Evolutionary conservation across 30 jellyfish, hydroid and myxozoan species (phyloP).

Genomic region (Turritopsis dohrnii): DNA sequence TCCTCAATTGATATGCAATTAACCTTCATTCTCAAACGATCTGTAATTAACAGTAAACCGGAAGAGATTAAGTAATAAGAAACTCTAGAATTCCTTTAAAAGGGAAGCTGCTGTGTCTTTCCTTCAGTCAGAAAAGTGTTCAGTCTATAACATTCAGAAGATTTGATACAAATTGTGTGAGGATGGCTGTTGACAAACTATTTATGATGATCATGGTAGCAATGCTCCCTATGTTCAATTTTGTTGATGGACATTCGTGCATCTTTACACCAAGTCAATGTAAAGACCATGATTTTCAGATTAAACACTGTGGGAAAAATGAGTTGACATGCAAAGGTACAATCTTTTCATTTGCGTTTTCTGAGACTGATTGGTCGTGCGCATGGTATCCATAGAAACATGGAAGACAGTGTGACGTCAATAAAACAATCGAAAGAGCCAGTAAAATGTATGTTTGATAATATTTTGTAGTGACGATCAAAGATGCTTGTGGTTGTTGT

Average conservation of each 20-base stretch:
- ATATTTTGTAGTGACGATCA: neutral
- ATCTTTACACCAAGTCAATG: neutral
- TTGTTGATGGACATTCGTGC: neutral
- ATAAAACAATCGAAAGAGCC: too few species aligned
- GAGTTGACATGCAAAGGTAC: neutral
- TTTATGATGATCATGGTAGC: neutral
- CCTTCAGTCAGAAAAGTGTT: neutral
- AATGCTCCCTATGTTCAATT: neutral
- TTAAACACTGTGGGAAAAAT: neutral
- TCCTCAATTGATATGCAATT: neutral
- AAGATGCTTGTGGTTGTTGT: neutral
- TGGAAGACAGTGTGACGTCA: too few species aligned
- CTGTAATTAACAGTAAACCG: neutral
- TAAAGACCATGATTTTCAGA: neutral
- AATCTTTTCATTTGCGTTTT: neutral
- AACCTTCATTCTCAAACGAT: neutral
- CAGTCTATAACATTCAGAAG: neutral
- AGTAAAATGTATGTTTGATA: neutral
- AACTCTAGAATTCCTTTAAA: neutral
- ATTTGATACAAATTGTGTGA: too few species aligned
- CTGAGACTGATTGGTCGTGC: too few species aligned
- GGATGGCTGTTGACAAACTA: neutral
- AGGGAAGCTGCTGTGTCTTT: neutral
- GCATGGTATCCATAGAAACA: too few species aligned
- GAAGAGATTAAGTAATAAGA: neutral